Base-by-base conservation (phyloP, 2,888 invertebrate genomes). In the Acheta domesticus region DNA sequence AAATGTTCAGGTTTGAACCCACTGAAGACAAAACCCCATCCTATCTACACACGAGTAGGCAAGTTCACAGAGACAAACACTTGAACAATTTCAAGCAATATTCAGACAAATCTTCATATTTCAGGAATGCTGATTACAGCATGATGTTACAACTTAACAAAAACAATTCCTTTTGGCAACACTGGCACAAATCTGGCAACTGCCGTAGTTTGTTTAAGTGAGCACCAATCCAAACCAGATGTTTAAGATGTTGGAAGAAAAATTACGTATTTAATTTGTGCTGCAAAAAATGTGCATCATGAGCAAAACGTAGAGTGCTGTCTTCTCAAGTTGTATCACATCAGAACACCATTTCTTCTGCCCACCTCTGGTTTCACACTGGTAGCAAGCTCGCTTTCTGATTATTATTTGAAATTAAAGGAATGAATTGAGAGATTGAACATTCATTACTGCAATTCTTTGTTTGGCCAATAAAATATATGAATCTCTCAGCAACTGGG, bases 281-380 rank as follows among this genome's bases (percentile, higher is more conserved):
- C 80, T 81, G 80, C 80, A 79, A 80, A 78, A 80, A 80, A 78
- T 79, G 82, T 79, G 82, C 81, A 82, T 76, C 80, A 82, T 81
- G 82, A 82, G 82, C 82, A 81, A 81, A 80, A 80, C 36, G 36
- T 78, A 49, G 78, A 82, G 78, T 77, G 74, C 77, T 80, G 75
- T 76, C 49, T 81, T 73, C 76, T 74, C 48, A 76, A 20, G 75
- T 50, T 19, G 16, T 62, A 19, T 62, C 62, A 62, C 14, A 62
- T 62, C 62, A 19, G 62, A 62, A 62, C 16, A 62, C 49, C 48
- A 62, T 77, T 48, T 36, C 76, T 62, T 62, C 76, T 36, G 74
- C 73, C 48, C 75, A 62, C 21, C 76, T 49, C 79, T 48, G 49
- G 36, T 62, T 62, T n/a, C 62, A 62, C 62, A 62, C 14, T 62